Conservation (phyloP, 1,140 invertebrate species). For the Cydia strobilella region DNA sequence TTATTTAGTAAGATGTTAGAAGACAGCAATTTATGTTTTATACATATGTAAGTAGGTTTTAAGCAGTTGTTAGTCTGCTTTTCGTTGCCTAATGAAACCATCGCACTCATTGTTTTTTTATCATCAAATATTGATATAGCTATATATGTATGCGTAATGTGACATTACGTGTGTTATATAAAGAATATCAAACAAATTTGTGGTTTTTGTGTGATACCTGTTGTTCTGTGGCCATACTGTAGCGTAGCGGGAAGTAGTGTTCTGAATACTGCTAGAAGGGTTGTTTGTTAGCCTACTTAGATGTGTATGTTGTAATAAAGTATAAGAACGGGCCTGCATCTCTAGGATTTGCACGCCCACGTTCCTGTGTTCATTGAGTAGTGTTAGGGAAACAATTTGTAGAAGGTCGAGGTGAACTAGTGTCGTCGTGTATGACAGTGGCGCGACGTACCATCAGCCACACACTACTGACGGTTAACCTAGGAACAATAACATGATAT, state of each 20-base stretch:
- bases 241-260: slow-evolving; percentile 9
- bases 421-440: slow-evolving; percentile 29
- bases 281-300: slow-evolving; percentile 48
- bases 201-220: slow-evolving; percentile 22
- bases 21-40: slow-evolving; percentile 34
- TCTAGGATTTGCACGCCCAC: slow-evolving; percentile 60
- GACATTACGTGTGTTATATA: slow-evolving; percentile 5
- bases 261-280: slow-evolving; percentile 16
- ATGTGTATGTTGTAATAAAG: slow-evolving; percentile 38
- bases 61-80: slow-evolving; percentile 9
- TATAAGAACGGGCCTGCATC: slow-evolving; percentile 46
- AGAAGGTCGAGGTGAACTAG: slow-evolving; percentile 40
- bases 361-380: slow-evolving; percentile 71
- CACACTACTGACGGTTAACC: background rate
- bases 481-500: background rate
- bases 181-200: background rate
- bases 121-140: slow-evolving; percentile 16
- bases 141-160: slow-evolving; percentile 13
- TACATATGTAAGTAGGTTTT: slow-evolving; percentile 11
- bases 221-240: slow-evolving; percentile 27
- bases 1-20: slow-evolving; percentile 39
- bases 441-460: background rate
- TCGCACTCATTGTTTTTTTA: slow-evolving; percentile 15
- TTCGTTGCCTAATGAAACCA: background rate
- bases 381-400: slow-evolving; percentile 42